Base-by-base conservation (phyloP, 1,140 invertebrate species). In the Portunus trituberculatus region DNA sequence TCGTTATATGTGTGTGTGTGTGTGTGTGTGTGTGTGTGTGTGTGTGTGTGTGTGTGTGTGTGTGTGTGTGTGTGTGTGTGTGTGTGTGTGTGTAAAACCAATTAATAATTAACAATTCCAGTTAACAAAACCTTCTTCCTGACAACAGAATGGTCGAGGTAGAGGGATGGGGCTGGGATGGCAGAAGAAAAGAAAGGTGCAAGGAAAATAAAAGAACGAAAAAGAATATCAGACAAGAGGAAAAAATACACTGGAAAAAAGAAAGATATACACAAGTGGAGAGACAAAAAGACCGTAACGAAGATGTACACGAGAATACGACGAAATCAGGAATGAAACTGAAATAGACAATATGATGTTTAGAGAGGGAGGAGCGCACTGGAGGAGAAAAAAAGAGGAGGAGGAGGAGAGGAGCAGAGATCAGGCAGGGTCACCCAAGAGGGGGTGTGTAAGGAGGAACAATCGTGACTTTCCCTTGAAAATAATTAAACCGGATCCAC, bases 1-100 rank as follows among this genome's bases (percentile, higher is more conserved):
- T n/a, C 14, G 48, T 6, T 52, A 14, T 52, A 14, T 52, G 48
- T 52, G 48, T 52, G 48, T 84, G 83, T 28, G 83, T 84, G 83
- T 28, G 83, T 84, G 83, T 84, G 83, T 84, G 83, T 84, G 83
- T 84, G 83, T 84, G 83, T 84, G 83, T 84, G 83, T 84, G 83
- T 84, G 83, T 84, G 83, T 84, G 83, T 84, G 83, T 84, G 83
- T 84, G 83, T 84, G 83, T 84, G 83, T 84, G 83, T 84, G 83
- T 84, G 83, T 28, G 83, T 28, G 83, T 28, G 83, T 28, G 84
- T 31, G 12, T 59, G 39, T 39, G 39, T 39, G 39, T 6, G 39
- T 39, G 39, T 39, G 39, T 39, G 39, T 39, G 39, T 39, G 1
- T 39, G 1, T 6, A 39, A 39, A 39, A 39, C 39, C n/a, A n/a